These are phyloP conservation scores for Paramormyrops hopkinsi DNA, from an alignment of 2,797 vertebrate genomes.

Conservation along the genomic window DNA sequence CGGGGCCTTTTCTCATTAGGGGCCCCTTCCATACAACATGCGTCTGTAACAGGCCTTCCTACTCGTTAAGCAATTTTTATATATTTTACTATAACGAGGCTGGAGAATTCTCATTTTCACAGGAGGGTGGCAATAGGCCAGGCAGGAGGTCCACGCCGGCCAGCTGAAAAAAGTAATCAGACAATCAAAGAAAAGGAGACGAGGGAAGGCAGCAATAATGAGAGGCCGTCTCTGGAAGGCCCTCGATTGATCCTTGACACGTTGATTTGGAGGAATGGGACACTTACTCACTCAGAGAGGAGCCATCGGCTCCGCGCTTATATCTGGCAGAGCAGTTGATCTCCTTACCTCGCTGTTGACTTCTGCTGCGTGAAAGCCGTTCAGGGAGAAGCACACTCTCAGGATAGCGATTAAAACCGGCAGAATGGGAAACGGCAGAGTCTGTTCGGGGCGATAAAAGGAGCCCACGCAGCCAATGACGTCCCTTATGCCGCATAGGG, in stretches of 20 bases:
- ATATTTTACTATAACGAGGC: not conserved
- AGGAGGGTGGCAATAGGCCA: not conserved
- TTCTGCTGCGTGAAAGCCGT: constrained; percentile 2
- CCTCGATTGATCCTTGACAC: constrained; percentile 6
- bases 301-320: constrained; percentile 4
- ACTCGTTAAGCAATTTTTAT: not conserved
- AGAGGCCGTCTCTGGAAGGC: not conserved
- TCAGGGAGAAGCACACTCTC: not conserved
- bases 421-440: not conserved
- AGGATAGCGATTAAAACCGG: not conserved
- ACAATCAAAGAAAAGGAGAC: not conserved
- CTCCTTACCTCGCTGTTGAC: constrained; percentile 10
- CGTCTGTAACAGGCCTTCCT: not conserved
- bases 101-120: not conserved
- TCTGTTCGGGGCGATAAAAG: not conserved
- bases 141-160: not conserved
- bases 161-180: not conserved
- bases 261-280: not conserved
- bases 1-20: not conserved
- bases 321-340: constrained; percentile 15
- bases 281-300: not conserved
- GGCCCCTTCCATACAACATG: not conserved
- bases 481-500: not conserved
- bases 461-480: not conserved
- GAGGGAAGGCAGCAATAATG: not conserved